These are phyloP conservation scores for Drosophila paranaensis DNA, from an alignment of 2,888 invertebrate species.

Conservation along the genomic window DNA sequence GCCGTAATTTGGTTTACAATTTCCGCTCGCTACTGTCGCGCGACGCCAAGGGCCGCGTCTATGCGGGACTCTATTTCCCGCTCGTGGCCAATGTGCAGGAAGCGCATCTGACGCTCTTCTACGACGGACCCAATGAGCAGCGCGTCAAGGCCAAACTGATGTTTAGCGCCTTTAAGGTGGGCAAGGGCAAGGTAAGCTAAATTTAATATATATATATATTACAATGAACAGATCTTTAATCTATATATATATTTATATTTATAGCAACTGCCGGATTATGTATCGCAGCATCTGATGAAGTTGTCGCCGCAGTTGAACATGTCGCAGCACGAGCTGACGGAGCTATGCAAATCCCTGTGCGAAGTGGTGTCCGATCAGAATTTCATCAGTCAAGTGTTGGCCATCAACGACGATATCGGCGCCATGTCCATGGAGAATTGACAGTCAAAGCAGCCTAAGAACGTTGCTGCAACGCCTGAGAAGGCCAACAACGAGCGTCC, in stretches of 20 bases:
- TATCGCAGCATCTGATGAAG: conserved; percentile 87
- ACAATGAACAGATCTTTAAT: background rate
- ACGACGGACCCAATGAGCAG: conserved; percentile 87
- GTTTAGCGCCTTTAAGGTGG: conserved; percentile 88
- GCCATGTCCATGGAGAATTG: conserved; percentile 90
- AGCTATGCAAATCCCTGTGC: conserved; percentile 88
- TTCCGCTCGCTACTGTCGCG: conserved; percentile 91
- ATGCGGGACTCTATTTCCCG: conserved; percentile 94
- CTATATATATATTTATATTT: background rate
- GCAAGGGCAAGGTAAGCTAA: conserved; percentile 85
- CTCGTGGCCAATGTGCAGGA: conserved; percentile 88
- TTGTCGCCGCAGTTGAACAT: conserved; percentile 91
- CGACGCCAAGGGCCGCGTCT: conserved; percentile 92
- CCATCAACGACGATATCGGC: conserved; percentile 93
- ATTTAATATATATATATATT: background rate
- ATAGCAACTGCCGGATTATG: conserved; percentile 87
- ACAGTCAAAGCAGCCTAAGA: conserved; percentile 84
- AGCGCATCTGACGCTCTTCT: conserved; percentile 91
- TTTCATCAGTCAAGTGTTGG: conserved; percentile 91
- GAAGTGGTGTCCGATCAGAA: conserved; percentile 89
- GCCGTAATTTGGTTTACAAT: conserved; percentile 94
- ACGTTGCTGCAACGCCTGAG: conserved; percentile 53
- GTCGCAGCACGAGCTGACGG: conserved; percentile 87
- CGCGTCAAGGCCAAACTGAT: conserved; percentile 91
- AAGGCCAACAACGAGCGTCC: conserved; percentile 22